Evolutionary conservation across 2,113 vertebrate genomes (phyloP), one percentile per base, ranked within the genome.

Genomic region (Crocuta crocuta): DNA sequence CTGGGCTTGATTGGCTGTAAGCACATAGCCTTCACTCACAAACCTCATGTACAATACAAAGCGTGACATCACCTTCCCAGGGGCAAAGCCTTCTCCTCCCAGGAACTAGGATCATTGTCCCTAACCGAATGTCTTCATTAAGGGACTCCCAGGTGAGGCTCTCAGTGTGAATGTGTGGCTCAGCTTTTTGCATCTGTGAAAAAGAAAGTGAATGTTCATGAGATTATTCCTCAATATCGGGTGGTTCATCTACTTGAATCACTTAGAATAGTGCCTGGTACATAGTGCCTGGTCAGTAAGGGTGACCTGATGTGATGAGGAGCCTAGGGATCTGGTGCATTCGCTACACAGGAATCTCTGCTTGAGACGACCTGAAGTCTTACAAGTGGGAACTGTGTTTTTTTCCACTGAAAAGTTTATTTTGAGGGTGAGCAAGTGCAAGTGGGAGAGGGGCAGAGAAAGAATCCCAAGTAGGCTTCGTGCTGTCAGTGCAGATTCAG

Each of bases 291-390:
- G 12, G 43, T 39, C 24, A 31, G 3, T 12, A 12, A 50, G 9
- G 1, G 5, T 19, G 4, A 2, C 55, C 7, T 0, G 26, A 12
- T 4, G 33, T 31, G 2, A 61, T 3, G 26, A n/a, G 48, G 15
- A 4, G 39, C 16, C 76, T 35, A 6, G 15, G 9, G 1, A n/a
- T n/a, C 2, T 31, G 8, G 31, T 55, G 53, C 12, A 9, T 3
- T 50, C 33, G 39, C 24, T 15, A 10, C 26, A 28, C 1, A 24
- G 68, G 28, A 45, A 21, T 68, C 4, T 19, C 10, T 5, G n/a
- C 19, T 74, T n/a, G 21, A 24, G 39, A n/a, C 1, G 19, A 11
- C 43, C 48, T 4, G 55, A 43, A 33, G 50, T n/a, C 33, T 24
- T 5, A 1, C 55, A 23, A 28, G 26, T 10, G 26, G 43, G 12